Evolutionary conservation across 2,888 invertebrate genomes (phyloP), one percentile per base, ranked within the genome.

Genomic region (Byasa hedistus): DNA sequence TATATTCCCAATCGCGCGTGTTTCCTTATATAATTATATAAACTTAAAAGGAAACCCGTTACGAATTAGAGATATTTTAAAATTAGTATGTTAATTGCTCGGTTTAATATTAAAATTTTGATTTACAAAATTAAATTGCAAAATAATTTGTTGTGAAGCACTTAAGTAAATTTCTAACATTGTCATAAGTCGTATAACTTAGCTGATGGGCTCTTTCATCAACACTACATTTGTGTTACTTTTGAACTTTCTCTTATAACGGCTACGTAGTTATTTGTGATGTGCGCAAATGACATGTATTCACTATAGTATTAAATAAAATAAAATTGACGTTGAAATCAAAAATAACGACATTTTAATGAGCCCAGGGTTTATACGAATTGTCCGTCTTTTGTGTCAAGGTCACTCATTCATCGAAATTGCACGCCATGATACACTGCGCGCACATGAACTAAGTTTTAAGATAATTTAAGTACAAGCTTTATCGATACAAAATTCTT

Each of bases 271-370:
- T 36, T 27, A 57, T 57, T 23, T 44, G 58, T 32, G 27, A 17
- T 57, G 17, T 32, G 57, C 23, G n/a, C 32, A 51, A 51, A 57
- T n/a, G 22, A 36, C 55, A 22, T 36, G 51, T 32, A 52, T 36
- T 54, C 39, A 52, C 15, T 39, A n/a, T n/a, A 51, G 32, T 36
- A 58, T 39, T 27, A 27, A 64, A 23, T 52, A 39, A 39, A 64
- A 58, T 58, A 62, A 44, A 56, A 56, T 62, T 57, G 56, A 48
- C 17, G 27, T 19, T 55, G 7, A 64, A 59, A 59, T 52, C n/a
- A 64, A 52, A 59, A 48, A 48, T 60, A 65, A 65, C 55, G 59
- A 22, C 55, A 44, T 32, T 60, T 65, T 60, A 65, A 65, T 55
- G 59, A 39, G 24, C 21, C 48, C 8, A 22, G 19, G 8, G 5